These are phyloP conservation scores for Solen grandis DNA, from an alignment of 1,140 invertebrate genomes.

Conservation along the genomic window DNA sequence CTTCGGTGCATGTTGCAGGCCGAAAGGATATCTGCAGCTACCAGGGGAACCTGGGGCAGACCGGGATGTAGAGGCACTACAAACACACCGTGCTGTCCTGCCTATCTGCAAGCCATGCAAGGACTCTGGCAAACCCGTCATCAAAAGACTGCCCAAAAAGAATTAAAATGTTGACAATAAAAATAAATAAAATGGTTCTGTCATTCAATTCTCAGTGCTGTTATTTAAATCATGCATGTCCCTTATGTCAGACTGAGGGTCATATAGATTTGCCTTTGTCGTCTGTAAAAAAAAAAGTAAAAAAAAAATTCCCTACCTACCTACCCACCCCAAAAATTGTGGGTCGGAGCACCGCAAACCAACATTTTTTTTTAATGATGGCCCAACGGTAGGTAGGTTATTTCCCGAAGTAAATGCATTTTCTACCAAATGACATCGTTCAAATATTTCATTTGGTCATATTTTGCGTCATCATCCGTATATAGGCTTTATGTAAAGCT, in stretches of 20 bases:
- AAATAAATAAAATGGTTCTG: neutral
- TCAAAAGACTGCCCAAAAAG: constrained; percentile 18
- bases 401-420: too few relatives aligned
- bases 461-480: too few relatives aligned
- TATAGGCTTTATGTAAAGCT: too few relatives aligned
- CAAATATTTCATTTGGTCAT: too few relatives aligned
- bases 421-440: too few relatives aligned
- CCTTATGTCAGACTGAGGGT: neutral
- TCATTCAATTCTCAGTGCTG: neutral
- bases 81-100: neutral
- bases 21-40: constrained; percentile 7
- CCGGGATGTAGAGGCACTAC: neutral
- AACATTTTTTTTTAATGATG: neutral
- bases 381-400: too few relatives aligned
- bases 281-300: neutral
- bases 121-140: neutral
- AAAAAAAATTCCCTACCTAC: neutral
- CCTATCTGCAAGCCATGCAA: constrained; percentile 12
- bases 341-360: neutral
- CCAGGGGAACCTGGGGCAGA: neutral
- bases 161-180: neutral
- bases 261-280: neutral
- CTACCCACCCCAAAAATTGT: neutral
- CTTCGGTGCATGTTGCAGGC: neutral
- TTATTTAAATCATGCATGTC: neutral